Percentiles rank a stretch among this genome's conserved stretches.
phyloP scores from a whole-genome alignment of 2,113 vertebrate genomes.

The Neolamprologus caudopunctatus region DNA sequence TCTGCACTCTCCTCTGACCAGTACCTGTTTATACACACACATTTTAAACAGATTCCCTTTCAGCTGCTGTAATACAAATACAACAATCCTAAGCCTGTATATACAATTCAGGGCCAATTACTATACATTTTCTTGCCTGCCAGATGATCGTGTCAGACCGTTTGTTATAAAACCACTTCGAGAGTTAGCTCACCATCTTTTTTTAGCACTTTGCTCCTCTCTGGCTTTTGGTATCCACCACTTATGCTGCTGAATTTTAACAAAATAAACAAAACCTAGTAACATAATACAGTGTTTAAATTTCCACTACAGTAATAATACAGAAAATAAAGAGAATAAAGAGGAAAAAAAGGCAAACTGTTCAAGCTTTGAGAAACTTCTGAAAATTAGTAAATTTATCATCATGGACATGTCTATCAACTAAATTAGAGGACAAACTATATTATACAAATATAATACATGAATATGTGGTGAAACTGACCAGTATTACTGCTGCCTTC shows the following conservation, averaged over 20 bases:
- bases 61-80: neutral
- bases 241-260: neutral
- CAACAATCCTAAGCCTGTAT: neutral
- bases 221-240: neutral
- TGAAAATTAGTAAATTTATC: neutral
- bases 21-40: constrained; percentile 81
- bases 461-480: neutral
- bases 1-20: constrained; percentile 96
- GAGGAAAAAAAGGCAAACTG: accelerated
- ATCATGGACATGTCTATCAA: neutral
- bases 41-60: neutral
- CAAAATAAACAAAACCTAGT: neutral
- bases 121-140: neutral
- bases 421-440: neutral
- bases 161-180: neutral
- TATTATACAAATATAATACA: neutral
- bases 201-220: neutral
- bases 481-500: neutral
- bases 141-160: neutral
- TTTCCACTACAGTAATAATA: neutral
- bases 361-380: neutral
- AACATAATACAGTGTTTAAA: neutral
- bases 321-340: neutral
- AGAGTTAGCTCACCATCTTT: neutral
- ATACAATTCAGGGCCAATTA: neutral